A percentile compares a stretch with the other conserved stretches of the same genome.
Evolutionary conservation across 2,888 invertebrate genomes (phyloP).

Genomic region (Gastrophysa polygoni): DNA sequence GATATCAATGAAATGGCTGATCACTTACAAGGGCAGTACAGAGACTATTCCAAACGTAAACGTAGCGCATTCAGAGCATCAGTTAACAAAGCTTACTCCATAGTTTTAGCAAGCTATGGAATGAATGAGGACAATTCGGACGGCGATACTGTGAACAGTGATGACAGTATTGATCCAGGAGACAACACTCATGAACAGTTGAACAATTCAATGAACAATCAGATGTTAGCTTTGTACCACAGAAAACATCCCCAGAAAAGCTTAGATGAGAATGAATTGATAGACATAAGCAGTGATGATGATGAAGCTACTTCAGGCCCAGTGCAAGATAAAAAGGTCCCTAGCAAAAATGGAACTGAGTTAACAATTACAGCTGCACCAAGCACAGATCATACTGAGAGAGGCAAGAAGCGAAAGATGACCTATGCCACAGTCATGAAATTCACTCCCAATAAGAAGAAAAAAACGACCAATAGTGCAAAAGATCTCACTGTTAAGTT

Average conservation of each 20-base stretch:
- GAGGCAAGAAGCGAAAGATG: conserved; percentile 35
- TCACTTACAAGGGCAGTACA: conserved; percentile 73
- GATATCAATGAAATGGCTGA: conserved; percentile 86
- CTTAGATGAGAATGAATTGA: conserved; percentile 71
- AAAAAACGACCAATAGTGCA: conserved; percentile 46
- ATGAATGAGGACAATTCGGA: conserved; percentile 63
- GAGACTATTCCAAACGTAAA: conserved; percentile 83
- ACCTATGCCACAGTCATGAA: conserved; percentile 32
- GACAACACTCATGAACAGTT: conserved; percentile 20
- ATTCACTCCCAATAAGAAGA: conserved; percentile 53
- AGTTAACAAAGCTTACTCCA: conserved; percentile 79
- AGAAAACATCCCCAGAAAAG: conserved; percentile 48
- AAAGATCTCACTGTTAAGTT: conserved; percentile 61
- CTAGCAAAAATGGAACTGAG: conserved; percentile 56
- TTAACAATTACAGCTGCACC: conserved; percentile 54
- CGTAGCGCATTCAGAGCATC: conserved; percentile 76
- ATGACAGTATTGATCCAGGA: conserved; percentile 22
- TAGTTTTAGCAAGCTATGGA: conserved; percentile 73
- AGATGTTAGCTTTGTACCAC: conserved; percentile 60
- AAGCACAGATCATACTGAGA: conserved; percentile 41
- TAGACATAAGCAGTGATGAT: conserved; percentile 82
- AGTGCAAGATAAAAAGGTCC: not conserved
- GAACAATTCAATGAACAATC: conserved; percentile 52
- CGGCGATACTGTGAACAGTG: conserved; percentile 55
- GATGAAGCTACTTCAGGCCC: conserved; percentile 55